phyloP scores from a whole-genome alignment of 2,113 vertebrate species.

The cattle (Bos taurus) region DNA sequence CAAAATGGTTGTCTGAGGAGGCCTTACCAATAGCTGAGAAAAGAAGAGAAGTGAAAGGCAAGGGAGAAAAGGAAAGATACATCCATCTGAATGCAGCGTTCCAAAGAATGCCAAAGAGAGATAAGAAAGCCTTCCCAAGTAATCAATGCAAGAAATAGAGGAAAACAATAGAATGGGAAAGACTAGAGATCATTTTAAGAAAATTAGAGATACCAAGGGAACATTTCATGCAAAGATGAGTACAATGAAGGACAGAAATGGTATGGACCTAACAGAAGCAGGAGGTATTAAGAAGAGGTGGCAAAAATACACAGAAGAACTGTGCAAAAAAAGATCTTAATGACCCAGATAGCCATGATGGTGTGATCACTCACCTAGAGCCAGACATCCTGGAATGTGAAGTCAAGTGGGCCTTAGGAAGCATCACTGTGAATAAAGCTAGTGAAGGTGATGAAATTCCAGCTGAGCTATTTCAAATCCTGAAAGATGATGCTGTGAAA shows the following conservation, averaged over 20 bases:
- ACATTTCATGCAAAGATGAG: too few relatives aligned
- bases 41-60: too few relatives aligned
- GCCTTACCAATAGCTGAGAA: too few relatives aligned
- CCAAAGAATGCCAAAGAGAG: too few relatives aligned
- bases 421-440: background rate
- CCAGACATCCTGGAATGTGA: background rate
- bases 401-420: background rate
- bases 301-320: background rate
- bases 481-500: background rate
- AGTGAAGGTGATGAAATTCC: background rate
- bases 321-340: background rate
- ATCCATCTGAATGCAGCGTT: too few relatives aligned
- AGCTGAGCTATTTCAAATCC: background rate
- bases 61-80: too few relatives aligned
- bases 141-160: too few relatives aligned
- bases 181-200: too few relatives aligned
- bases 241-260: background rate
- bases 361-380: background rate
- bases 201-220: too few relatives aligned
- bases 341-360: background rate
- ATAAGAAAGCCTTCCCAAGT: too few relatives aligned
- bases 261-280: background rate
- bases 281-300: background rate
- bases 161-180: too few relatives aligned
- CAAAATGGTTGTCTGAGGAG: background rate